Conservation (phyloP, 1,140 invertebrate species). For the Catajapyx aquilonaris region DNA sequence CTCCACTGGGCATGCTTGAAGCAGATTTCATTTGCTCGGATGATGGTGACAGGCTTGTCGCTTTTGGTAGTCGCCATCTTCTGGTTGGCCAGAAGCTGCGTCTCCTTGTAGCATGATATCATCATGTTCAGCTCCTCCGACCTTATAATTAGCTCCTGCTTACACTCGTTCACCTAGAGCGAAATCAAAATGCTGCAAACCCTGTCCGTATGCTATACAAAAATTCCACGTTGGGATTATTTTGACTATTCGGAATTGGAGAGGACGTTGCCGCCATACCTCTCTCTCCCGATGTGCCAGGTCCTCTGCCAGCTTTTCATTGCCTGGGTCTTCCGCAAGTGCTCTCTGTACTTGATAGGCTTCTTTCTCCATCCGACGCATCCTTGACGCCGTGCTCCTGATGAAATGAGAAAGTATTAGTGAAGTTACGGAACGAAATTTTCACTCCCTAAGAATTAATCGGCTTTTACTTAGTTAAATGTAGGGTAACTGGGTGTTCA, state of each 20-base stretch:
- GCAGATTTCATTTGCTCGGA: slow-evolving; percentile 87
- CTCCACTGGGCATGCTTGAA: slow-evolving; percentile 98
- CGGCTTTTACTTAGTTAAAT: slow-evolving; percentile 2
- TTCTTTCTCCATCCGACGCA: slow-evolving; percentile 69
- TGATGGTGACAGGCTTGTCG: slow-evolving; percentile 43
- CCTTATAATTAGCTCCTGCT: slow-evolving; percentile 60
- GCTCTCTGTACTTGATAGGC: slow-evolving; percentile 72
- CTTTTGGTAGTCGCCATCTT: slow-evolving; percentile 23
- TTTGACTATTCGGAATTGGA: no score
- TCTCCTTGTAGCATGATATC: slow-evolving; percentile 73
- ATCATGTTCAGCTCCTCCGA: slow-evolving; percentile 88
- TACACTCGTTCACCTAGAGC: slow-evolving; percentile 63
- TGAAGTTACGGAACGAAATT: no score
- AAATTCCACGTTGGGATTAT: no score
- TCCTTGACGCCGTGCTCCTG: slow-evolving; percentile 43
- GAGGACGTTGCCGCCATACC: no score
- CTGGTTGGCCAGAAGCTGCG: slow-evolving; percentile 39
- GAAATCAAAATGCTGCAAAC: no score
- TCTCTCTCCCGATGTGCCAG: slow-evolving; percentile 44
- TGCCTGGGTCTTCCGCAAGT: slow-evolving; percentile 41
- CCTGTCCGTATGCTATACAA: no score
- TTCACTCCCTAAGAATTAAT: background rate
- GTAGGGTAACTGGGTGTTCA: slow-evolving; percentile 12
- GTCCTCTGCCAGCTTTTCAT: slow-evolving; percentile 36
- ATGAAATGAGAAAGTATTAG: slow-evolving; percentile 19